Percentiles rank a stretch among this genome's conserved stretches.
These are phyloP conservation scores for Gambusia yucatana DNA, from an alignment of 2,797 vertebrate species.

Conservation along the genomic window DNA sequence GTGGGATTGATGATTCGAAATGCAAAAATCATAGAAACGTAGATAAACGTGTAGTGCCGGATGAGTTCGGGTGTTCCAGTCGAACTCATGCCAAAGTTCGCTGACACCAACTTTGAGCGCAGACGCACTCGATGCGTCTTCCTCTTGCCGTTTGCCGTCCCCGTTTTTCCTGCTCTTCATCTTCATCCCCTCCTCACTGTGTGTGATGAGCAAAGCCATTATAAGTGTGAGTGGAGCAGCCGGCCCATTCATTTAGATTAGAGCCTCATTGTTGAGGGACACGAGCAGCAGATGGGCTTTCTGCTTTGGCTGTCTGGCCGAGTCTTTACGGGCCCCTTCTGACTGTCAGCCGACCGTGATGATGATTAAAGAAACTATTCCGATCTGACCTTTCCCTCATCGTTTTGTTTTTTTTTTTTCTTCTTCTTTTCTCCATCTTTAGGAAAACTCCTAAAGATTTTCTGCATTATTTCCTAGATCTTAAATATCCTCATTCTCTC, in stretches of 20 bases:
- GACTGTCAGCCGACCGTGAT: conserved; percentile 73
- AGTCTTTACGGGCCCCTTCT: conserved; percentile 26
- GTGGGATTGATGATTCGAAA: not conserved
- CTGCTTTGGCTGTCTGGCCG: conserved; percentile 52
- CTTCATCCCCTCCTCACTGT: conserved; percentile 35
- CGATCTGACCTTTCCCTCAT: conserved; percentile 31
- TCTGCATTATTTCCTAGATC: not conserved
- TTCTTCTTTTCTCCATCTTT: not conserved
- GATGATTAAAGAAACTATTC: conserved; percentile 78
- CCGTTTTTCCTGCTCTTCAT: conserved; percentile 32
- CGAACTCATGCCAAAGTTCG: not conserved
- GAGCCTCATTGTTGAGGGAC: conserved; percentile 66
- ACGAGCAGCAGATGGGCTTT: conserved; percentile 77
- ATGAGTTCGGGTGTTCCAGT: not conserved
- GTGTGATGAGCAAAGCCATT: conserved; percentile 59
- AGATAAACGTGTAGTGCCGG: not conserved
- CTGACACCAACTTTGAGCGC: not conserved
- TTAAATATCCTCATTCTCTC: not conserved
- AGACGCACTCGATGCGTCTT: not conserved
- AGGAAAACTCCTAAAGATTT: not conserved
- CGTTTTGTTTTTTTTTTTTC: not conserved
- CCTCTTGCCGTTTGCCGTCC: not conserved
- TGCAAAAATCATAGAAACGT: not conserved
- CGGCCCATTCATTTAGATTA: conserved; percentile 83
- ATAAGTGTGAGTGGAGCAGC: conserved; percentile 44